phyloP scores from a whole-genome alignment of 2,888 invertebrate genomes.

The Polyploca ridens region DNA sequence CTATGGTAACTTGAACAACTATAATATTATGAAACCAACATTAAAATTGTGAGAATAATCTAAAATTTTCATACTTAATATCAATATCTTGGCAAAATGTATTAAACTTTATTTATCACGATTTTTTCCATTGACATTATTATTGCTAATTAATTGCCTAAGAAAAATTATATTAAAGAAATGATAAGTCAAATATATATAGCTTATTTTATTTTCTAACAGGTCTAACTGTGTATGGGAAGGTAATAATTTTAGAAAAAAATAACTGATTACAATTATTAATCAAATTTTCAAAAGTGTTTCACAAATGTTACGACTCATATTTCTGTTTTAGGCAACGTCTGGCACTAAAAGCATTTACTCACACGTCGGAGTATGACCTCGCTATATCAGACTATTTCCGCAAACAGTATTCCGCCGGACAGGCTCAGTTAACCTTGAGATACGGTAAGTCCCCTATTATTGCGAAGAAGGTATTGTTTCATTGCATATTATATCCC shows the following conservation, averaged over 20 bases:
- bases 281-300: too few species aligned
- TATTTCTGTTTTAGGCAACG: conserved; percentile 84
- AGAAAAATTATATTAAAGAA: too few species aligned
- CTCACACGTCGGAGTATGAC: conserved; percentile 98
- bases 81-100: too few species aligned
- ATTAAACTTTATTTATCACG: too few species aligned
- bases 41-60: too few species aligned
- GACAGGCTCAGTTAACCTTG: conserved; percentile 91
- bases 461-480: not conserved
- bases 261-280: too few species aligned
- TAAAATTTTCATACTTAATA: too few species aligned
- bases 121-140: too few species aligned
- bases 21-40: too few species aligned
- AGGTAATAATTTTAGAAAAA: not conserved
- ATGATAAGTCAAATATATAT: too few species aligned
- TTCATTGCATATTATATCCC: not conserved
- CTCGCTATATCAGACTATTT: conserved; percentile 97
- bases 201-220: not conserved
- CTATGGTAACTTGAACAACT: too few species aligned
- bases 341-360: conserved; percentile 97
- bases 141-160: too few species aligned
- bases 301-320: not conserved
- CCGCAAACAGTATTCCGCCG: conserved; percentile 93
- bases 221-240: not conserved
- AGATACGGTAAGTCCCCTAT: conserved; percentile 88